Evolutionary conservation across 2,888 invertebrate genomes (phyloP), one percentile per base, ranked within the genome.

Genomic region (Cordilura impudica): DNA sequence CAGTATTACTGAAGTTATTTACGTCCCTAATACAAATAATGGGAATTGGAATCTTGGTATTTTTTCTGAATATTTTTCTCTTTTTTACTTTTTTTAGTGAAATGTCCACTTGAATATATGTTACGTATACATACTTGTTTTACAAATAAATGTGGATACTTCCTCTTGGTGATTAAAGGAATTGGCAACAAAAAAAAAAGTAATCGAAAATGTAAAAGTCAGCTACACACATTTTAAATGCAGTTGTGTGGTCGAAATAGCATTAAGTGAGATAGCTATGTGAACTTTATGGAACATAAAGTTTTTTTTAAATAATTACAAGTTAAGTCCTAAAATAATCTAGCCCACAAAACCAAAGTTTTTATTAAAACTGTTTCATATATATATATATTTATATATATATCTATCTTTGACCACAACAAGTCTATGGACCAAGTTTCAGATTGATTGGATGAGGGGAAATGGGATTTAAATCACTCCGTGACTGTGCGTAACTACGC

Each of bases 41-140:
- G 21, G 16, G 60, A 45, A 23, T 23, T 18, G 63, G 67, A 53
- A 65, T 53, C 71, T 53, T 71, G 19, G 35, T 43, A 54, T 66
- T 54, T 21, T 2, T 18, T 31, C 56, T 49, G 49, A 7, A 18
- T 18, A 12, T 39, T 8, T 19, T 29, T 21, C 0, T 5, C 23
- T 12, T 54, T 29, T 49, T 47, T 60, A 19, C 14, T 66, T 61
- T 60, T 51, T 70, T 74, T 66, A 71, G 49, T 61, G 65, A 58
- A 74, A 66, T 78, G 78, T 74, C 78, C 78, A 74, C 70, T 71
- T 71, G 60, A 67, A 70, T 74, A 71, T 74, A 66, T 78, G 70
- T 78, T 74, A 65, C 65, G 61, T 61, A 75, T 16, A 19, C 51
- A 39, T n/a, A 54, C 35, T 14, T 45, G 29, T 47, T 21, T 51